Base-by-base conservation (phyloP, 2,888 invertebrate genomes). In the Drosophila nigritarsus region DNA sequence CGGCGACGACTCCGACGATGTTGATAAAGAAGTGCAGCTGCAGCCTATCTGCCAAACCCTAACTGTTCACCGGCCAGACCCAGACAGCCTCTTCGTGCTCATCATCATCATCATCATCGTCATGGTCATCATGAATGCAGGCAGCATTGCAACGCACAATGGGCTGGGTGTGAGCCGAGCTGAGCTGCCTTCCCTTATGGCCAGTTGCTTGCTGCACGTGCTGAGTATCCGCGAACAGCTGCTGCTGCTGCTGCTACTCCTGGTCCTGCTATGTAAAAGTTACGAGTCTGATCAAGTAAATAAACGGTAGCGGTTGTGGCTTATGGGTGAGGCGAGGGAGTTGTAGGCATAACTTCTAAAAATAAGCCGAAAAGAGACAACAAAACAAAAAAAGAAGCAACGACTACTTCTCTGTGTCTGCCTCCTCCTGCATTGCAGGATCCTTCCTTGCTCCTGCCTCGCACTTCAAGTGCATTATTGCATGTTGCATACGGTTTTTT, bases 321-420 rank as follows among this genome's bases (percentile, higher is more conserved):
- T 32, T 13, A 42, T 20, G 20, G 42, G 42, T 42, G 42, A 42
- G 20, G 20, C 42, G 20, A 36, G 64, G 67, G 60, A 59, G 75
- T 55, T 55, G 38, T 65, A 72, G 70, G 75, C 73, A 75, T 74
- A 83, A 88, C 80, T 88, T 90, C 90, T 90, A 90, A 91, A 84
- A 88, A 83, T 84, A 85, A 80, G 91, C 75, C 83, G 84, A 91
- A 91, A 90, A 90, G 91, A 90, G 91, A 91, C 91, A 90, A 89
- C 87, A 91, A 86, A 87, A 91, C 80, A 81, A 84, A 78, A 78
- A 88, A 84, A 90, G 89, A 88, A 88, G 83, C 86, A 90, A 90
- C 87, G 76, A 79, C 75, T 77, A 76, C 73, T 73, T 79, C 71
- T 75, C 72, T 75, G 78, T 58, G 40, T 63, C 64, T 59, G 61